Evolutionary conservation across 2,113 vertebrate genomes (phyloP), one percentile per base, ranked within the genome.

Genomic region (Megalops atlanticus): DNA sequence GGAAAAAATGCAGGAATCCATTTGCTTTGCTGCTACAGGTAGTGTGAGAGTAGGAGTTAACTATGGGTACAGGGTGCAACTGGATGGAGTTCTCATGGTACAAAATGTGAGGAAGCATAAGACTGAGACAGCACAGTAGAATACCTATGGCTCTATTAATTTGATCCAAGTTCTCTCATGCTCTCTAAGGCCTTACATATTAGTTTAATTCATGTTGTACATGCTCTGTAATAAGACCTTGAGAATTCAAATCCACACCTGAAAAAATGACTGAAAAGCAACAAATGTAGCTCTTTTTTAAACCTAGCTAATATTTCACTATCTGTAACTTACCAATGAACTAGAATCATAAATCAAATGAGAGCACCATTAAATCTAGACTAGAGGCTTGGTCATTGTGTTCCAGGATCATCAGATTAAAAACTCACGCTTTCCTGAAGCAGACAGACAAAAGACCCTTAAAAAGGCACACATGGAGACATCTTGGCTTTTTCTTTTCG

Each of bases 1-100:
- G n/a, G 58, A 64, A 64, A 27, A 64, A 64, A 64, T 64, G 58
- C 58, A 64, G 58, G 58, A 64, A 31, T 64, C 58, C 58, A 64
- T 64, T 64, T 64, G 58, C n/a, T 64, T 21, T 31, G 58, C 24
- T 64, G 11, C 4, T 64, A 27, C 31, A 64, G 58, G 12, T 24
- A 6, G 58, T 5, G 7, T 45, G 14, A 45, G 7, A 45, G 43
- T 14, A 45, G 43, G 43, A 14, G 43, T 45, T 45, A 14, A 45
- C 43, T 10, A 14, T 14, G 7, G 43, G 14, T 45, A 45, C 43
- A 45, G 43, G 43, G 7, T 45, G 43, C 43, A 45, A 45, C 43
- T 45, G 43, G 43, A 14, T 45, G 43, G 43, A n/a, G n/a, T n/a
- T 45, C 43, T 1, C 43, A 14, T 45, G 43, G 43, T 45, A 45